Percentiles rank a stretch among this genome's conserved stretches.
phyloP scores from a whole-genome alignment of 1,140 invertebrate species.

The Nomia melanderi region DNA sequence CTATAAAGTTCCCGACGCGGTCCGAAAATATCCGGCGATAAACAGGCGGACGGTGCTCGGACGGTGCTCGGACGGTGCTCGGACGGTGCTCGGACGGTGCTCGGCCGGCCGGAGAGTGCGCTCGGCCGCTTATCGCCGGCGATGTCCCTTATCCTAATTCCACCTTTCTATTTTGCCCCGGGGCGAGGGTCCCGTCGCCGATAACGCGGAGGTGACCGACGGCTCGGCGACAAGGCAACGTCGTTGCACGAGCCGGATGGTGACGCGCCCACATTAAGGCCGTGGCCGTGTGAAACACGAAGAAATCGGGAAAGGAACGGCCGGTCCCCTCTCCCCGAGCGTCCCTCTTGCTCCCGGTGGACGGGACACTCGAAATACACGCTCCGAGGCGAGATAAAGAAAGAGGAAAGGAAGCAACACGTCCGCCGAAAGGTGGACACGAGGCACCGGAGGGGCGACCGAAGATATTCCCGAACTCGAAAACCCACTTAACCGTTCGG shows the following conservation, averaged over 20 bases:
- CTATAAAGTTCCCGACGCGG: neutral
- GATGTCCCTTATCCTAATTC: slow-evolving; percentile 42
- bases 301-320: slow-evolving; percentile 31
- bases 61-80: no score
- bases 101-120: neutral
- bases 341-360: neutral
- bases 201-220: neutral
- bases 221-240: slow-evolving; percentile 33
- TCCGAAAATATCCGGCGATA: slow-evolving; percentile 29
- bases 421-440: slow-evolving; percentile 18
- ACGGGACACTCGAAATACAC: neutral
- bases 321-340: neutral
- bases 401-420: slow-evolving; percentile 33
- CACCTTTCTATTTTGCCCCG: slow-evolving; percentile 13
- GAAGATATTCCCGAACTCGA: slow-evolving; percentile 70
- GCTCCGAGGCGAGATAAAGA: slow-evolving; percentile 42
- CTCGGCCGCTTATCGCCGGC: slow-evolving; percentile 1
- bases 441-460: slow-evolving; percentile 10
- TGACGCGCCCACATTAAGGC: slow-evolving; percentile 26
- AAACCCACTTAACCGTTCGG: slow-evolving; percentile 74
- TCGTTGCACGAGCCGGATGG: slow-evolving; percentile 10
- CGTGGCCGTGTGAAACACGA: slow-evolving; percentile 41
- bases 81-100: no score
- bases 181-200: neutral
- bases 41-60: neutral